Evolutionary conservation across 2,888 invertebrate genomes (phyloP), one percentile per base, ranked within the genome.

Genomic region (Leptinotarsa peninsularis): DNA sequence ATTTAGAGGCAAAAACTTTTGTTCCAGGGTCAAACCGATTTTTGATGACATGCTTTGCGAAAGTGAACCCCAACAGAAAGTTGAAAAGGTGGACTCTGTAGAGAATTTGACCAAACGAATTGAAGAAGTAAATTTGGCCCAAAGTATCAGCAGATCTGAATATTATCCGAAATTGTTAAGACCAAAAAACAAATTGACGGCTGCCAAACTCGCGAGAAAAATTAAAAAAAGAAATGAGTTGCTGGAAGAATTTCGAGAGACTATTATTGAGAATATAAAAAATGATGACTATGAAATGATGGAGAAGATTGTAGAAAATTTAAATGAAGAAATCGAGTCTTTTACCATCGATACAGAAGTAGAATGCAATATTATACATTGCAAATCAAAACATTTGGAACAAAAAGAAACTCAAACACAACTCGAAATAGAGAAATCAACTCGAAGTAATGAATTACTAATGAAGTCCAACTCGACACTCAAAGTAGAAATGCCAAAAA

Each of bases 251-350:
- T 67, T 77, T 33, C 63, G 67, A 43, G 63, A 72, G 14, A 66
- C 71, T 15, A 50, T 74, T 10, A 70, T 77, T 15, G 67, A 71
- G 1, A 63, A 75, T 54, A 68, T 67, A 17, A 69, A 69, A 15
- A 50, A 68, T 21, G 72, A 69, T 21, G 73, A 77, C 52, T 75
- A 58, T 23, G 75, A 77, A 49, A 58, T 73, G 17, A 73, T 81
- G 67, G 78, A 79, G 17, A 78, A 69, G 66, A 75, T 82, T 50
- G 78, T 81, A 4, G 80, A 82, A 23, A 76, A 79, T 18, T 75
- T 81, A 49, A 77, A 80, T 50, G 71, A 76, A 23, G 78, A 81
- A 66, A 82, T 82, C 18, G 77, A 79, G n/a, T 49, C 72, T 74
- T 27, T 81, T 78, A 33, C 14, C 60, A 67, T 21, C n/a, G 18